A percentile compares a stretch with the other conserved stretches of the same genome.
Conservation (phyloP, 1,140 invertebrate genomes). For the Monomorium pharaonis region DNA sequence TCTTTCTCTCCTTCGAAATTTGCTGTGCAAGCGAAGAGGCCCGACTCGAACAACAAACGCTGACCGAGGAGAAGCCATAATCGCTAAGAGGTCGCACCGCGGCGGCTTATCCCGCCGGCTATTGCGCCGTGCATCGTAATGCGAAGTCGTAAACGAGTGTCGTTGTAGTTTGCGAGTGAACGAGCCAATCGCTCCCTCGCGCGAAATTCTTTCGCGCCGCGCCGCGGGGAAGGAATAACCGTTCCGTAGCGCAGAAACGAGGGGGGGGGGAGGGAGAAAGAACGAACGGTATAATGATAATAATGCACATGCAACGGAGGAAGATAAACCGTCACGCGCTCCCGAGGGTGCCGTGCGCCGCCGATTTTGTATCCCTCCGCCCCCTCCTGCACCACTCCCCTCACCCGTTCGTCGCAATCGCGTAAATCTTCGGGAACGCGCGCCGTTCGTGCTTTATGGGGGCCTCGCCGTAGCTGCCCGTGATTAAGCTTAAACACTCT, state of each 20-base stretch:
- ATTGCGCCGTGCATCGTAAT: slow-evolving; percentile 41
- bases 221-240: slow-evolving; percentile 4
- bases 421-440: slow-evolving; percentile 12
- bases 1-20: neutral
- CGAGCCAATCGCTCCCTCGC: slow-evolving; percentile 63
- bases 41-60: neutral
- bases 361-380: neutral
- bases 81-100: slow-evolving; percentile 27
- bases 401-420: slow-evolving; percentile 35
- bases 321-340: slow-evolving; percentile 44
- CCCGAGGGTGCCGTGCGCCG: slow-evolving; percentile 40
- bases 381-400: no score
- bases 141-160: slow-evolving; percentile 54
- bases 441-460: slow-evolving; percentile 28
- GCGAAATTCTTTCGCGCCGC: slow-evolving; percentile 46
- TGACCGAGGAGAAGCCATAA: slow-evolving; percentile 6
- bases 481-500: slow-evolving; percentile 54
- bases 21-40: neutral
- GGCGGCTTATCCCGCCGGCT: slow-evolving; percentile 30
- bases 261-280: neutral
- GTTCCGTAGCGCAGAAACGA: neutral
- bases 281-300: slow-evolving; percentile 57
- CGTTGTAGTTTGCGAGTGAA: slow-evolving; percentile 39
- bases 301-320: slow-evolving; percentile 57
- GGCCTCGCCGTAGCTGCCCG: slow-evolving; percentile 1